Percentiles rank a stretch among this genome's conserved stretches.
phyloP scores from a whole-genome alignment of 2,797 vertebrate species.

The Thalassophryne amazonica region DNA sequence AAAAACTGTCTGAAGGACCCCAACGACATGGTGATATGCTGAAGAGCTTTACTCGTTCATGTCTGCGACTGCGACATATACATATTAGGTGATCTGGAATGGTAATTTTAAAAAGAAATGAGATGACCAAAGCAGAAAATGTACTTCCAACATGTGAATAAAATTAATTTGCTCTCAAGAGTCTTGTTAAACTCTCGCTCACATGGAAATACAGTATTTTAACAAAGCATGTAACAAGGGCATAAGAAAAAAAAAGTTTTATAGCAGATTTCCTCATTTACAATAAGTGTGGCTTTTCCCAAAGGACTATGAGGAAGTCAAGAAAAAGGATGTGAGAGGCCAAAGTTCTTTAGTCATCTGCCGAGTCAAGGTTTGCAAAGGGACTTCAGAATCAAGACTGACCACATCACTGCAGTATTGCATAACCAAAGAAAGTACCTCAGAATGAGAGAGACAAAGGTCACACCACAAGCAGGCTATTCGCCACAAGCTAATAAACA shows the following conservation, averaged over 20 bases:
- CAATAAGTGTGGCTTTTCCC: neutral
- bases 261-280: neutral
- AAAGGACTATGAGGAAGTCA: neutral
- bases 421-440: conserved; percentile 13
- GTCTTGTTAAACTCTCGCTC: too few species aligned
- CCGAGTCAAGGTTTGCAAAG: neutral
- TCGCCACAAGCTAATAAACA: neutral
- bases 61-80: too few species aligned
- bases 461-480: neutral
- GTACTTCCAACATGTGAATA: too few species aligned
- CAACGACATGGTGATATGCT: too few species aligned
- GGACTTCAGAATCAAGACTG: neutral
- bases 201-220: too few species aligned
- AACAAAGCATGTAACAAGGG: neutral
- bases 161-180: too few species aligned
- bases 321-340: conserved; percentile 54
- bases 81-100: too few species aligned
- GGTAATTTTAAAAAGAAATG: too few species aligned
- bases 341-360: conserved; percentile 28
- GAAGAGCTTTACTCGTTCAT: too few species aligned
- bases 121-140: too few species aligned
- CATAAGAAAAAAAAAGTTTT: neutral
- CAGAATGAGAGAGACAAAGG: conserved; percentile 4
- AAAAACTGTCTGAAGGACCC: too few species aligned
- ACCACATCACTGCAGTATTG: conserved; percentile 8